Conservation (phyloP, 1,140 invertebrate genomes). For the Drosophila bocqueti region DNA sequence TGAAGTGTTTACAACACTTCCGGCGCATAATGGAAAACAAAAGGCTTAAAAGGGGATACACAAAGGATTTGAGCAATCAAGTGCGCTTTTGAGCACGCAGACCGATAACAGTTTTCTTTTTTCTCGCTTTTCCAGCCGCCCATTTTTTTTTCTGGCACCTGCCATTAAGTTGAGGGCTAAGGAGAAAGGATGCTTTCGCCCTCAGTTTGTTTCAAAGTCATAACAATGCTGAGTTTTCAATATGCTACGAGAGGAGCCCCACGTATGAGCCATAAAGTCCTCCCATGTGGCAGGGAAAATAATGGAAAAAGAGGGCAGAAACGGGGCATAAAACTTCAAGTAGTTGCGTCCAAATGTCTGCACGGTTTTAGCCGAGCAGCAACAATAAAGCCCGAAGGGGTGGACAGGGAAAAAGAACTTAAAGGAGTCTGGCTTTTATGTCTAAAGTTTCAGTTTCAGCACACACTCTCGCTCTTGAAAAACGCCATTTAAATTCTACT, state of each 20-base stretch:
- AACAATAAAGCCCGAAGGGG: conserved; percentile 45
- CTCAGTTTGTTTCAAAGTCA: conserved; percentile 66
- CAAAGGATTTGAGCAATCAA: conserved; percentile 83
- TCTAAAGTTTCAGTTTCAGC: conserved; percentile 66
- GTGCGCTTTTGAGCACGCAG: conserved; percentile 76
- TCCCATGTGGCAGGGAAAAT: conserved; percentile 22
- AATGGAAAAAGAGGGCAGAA: conserved; percentile 36
- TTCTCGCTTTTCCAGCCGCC: conserved; percentile 25
- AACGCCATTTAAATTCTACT: conserved; percentile 47
- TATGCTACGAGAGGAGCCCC: conserved; percentile 55
- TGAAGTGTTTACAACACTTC: conserved; percentile 83
- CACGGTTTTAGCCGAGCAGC: conserved; percentile 60
- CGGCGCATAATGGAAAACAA: conserved; percentile 82
- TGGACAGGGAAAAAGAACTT: conserved; percentile 29
- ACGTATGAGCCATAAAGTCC: conserved; percentile 71
- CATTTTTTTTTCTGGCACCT: conserved; percentile 55
- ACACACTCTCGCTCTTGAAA: conserved; percentile 8
- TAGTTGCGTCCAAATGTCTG: conserved; percentile 74
- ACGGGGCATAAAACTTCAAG: conserved; percentile 74
- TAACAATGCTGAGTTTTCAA: conserved; percentile 80
- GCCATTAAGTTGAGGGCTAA: conserved; percentile 60
- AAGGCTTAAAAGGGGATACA: conserved; percentile 82
- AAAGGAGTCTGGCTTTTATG: conserved; percentile 61
- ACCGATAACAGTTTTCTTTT: conserved; percentile 61
- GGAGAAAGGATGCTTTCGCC: conserved; percentile 24